Conservation (phyloP, 2,797 vertebrate species). For the Anomalospiza imberbis region DNA sequence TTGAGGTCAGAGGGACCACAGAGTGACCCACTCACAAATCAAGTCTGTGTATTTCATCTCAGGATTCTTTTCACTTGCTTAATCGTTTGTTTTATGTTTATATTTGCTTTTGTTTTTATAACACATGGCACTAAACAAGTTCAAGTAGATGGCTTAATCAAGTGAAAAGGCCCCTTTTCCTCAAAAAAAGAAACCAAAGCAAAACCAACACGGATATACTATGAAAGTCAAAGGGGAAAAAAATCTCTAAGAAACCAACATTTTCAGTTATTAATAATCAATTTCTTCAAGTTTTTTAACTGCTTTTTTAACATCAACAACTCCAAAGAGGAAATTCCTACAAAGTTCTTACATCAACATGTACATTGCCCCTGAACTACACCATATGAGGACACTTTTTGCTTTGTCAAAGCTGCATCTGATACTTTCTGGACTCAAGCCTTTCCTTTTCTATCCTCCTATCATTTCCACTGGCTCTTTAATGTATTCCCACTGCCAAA, state of each 20-base stretch:
- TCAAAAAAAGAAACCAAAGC: neutral
- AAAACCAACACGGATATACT: neutral
- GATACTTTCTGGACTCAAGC: neutral
- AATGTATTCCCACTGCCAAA: neutral
- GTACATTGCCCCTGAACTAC: fast-evolving
- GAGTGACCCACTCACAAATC: neutral
- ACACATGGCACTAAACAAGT: neutral
- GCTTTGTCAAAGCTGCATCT: neutral
- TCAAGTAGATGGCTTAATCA: neutral
- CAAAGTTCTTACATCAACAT: neutral
- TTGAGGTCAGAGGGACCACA: conserved; percentile 53
- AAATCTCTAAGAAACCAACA: fast-evolving
- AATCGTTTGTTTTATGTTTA: neutral
- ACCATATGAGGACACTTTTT: neutral
- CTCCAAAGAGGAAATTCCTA: neutral
- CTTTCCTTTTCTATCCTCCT: neutral
- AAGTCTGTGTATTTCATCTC: neutral
- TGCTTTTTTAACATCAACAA: neutral
- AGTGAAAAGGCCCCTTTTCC: neutral
- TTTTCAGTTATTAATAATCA: neutral
- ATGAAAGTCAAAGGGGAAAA: neutral
- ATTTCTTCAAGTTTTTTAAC: neutral
- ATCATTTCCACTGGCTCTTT: neutral
- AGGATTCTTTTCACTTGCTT: neutral
- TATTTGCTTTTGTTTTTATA: neutral